A percentile compares a stretch with the other conserved stretches of the same genome.
phyloP scores from a whole-genome alignment of 1,140 invertebrate species.

The Ostrea denselamellosa region DNA sequence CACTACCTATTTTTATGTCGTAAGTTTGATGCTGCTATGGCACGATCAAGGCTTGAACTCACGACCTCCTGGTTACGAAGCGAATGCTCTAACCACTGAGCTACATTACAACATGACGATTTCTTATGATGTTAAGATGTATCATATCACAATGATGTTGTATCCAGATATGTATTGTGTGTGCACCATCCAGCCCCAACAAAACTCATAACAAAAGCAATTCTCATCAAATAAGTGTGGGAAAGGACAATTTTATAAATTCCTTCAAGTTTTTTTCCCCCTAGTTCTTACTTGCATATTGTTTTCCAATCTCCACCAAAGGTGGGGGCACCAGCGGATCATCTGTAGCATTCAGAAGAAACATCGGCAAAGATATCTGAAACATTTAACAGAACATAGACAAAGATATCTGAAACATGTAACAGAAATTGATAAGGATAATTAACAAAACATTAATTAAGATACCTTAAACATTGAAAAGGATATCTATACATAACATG shows the following conservation, averaged over 20 bases:
- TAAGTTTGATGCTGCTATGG: too few species aligned
- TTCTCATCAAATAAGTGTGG: background rate
- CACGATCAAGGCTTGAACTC: too few species aligned
- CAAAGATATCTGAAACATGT: background rate
- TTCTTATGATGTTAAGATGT: too few species aligned
- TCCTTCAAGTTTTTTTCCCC: background rate
- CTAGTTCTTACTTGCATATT: constrained; percentile 85
- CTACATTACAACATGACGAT: too few species aligned
- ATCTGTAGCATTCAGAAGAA: constrained; percentile 92
- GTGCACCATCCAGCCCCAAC: too few species aligned
- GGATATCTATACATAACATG: background rate
- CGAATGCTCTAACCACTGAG: too few species aligned
- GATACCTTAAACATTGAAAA: constrained; percentile 1
- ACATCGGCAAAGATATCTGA: constrained; percentile 88
- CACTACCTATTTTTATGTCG: too few species aligned
- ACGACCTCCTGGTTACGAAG: too few species aligned
- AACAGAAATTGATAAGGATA: too few species aligned
- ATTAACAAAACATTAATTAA: constrained; percentile 38
- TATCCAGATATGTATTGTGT: too few species aligned
- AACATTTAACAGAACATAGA: constrained; percentile 22
- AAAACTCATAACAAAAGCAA: background rate
- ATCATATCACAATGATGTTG: too few species aligned
- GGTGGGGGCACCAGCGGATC: constrained; percentile 91
- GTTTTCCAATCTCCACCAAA: constrained; percentile 85
- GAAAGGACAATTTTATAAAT: background rate